Evolutionary conservation across 1,140 invertebrate genomes (phyloP), one percentile per base, ranked within the genome.

Genomic region (Maniola jurtina): DNA sequence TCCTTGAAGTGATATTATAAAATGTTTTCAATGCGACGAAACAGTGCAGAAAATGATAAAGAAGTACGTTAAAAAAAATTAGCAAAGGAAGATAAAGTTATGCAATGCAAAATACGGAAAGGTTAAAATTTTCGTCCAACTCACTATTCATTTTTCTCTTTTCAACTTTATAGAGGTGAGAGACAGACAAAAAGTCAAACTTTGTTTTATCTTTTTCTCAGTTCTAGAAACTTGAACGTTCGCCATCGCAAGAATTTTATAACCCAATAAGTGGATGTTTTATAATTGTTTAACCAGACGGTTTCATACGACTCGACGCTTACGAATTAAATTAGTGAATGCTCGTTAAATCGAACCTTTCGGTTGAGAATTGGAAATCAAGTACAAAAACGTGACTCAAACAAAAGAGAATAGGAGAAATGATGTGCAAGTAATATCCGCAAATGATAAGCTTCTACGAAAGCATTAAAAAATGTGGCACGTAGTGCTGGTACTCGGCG

Each of bases 401-500:
- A 61, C 47, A 66, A 60, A 52, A 60, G 36, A 66, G 60, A 66
- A 66, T 56, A 66, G 25, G 40, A 63, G 55, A 64, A 73, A 70
- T 63, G 64, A 61, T 62, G 64, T 64, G 61, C 59, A 70, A 70
- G 61, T 73, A 73, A 73, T 73, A 73, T 70, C 64, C 66, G 65
- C 57, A 67, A 65, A 68, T 65, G 70, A 72, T 68, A 65, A 68
- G 63, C 59, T 60, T 66, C 16, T 52, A 66, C 58, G 61, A 42
- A 66, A 67, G 57, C 34, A 58, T 68, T 59, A 68, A 68, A 68
- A 58, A 64, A 63, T 68, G 38, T 57, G 14, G 61, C 42, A 61
- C 47, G 52, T 55, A 55, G 52, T 34, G 52, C 52, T 55, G 52
- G 16, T 55, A 55, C 52, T 25, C 10, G 9, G 25, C 52, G 52